Evolutionary conservation across 1,140 invertebrate species (phyloP).

Genomic region (Pachypeltis micranthus): DNA sequence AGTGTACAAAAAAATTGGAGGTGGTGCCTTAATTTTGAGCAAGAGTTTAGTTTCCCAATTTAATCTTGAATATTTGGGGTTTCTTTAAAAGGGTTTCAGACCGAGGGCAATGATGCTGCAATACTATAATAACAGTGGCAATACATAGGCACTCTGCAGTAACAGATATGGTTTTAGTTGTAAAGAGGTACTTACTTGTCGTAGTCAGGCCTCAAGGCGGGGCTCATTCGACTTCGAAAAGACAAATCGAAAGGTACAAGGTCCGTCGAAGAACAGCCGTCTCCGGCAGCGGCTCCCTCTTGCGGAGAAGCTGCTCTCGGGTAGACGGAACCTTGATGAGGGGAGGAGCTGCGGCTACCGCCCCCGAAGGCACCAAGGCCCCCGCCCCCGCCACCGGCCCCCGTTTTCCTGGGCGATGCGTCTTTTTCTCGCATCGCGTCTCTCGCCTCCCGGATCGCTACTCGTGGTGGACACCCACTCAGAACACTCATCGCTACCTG

Average conservation of each 20-base stretch:
- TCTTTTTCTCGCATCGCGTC: slow-evolving; percentile 61
- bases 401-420: slow-evolving; percentile 62
- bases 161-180: too few relatives aligned
- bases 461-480: neutral
- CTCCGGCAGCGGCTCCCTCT: slow-evolving; percentile 29
- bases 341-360: slow-evolving; percentile 44
- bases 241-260: slow-evolving; percentile 48
- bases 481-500: neutral
- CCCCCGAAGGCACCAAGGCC: slow-evolving; percentile 24
- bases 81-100: too few relatives aligned
- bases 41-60: too few relatives aligned
- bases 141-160: too few relatives aligned
- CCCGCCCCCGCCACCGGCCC: slow-evolving; percentile 27
- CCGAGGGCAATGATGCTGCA: too few relatives aligned
- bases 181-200: slow-evolving; percentile 2
- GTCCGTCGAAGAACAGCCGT: slow-evolving; percentile 22
- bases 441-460: neutral
- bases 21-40: too few relatives aligned
- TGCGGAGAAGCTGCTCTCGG: slow-evolving; percentile 47
- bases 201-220: slow-evolving; percentile 35
- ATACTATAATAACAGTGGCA: too few relatives aligned
- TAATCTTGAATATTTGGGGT: too few relatives aligned
- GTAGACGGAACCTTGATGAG: slow-evolving; percentile 58
- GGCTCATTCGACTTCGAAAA: slow-evolving; percentile 36
- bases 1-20: too few relatives aligned